A percentile compares a stretch with the other conserved stretches of the same genome.
phyloP scores from a whole-genome alignment of 2,113 vertebrate species.

The Todiramphus chloris region DNA sequence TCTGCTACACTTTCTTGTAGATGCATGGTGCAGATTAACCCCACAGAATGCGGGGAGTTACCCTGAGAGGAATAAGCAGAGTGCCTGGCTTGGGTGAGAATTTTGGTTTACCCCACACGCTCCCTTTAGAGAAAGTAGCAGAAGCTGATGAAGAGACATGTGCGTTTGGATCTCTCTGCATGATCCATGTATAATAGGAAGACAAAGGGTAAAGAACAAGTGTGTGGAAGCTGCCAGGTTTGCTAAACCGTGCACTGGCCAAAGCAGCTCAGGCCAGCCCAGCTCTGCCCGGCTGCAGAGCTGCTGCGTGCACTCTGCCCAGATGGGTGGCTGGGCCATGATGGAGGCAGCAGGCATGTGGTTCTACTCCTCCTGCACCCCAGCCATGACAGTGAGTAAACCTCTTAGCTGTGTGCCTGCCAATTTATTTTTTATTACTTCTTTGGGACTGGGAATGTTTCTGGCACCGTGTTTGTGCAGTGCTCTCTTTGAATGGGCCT shows the following conservation, averaged over 20 bases:
- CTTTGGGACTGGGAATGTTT: not conserved
- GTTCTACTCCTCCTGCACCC: not conserved
- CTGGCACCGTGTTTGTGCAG: not conserved
- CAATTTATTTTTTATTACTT: not conserved
- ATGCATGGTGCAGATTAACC: not conserved
- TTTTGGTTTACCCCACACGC: not conserved
- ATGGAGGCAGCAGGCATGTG: not conserved
- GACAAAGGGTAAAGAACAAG: not conserved
- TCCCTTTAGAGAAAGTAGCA: not conserved
- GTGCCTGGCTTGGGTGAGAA: not conserved
- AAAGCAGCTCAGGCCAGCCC: fast-evolving
- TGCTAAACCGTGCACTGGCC: not conserved
- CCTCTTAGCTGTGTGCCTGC: not conserved
- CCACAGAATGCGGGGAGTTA: not conserved
- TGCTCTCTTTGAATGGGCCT: not conserved
- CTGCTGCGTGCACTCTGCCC: not conserved
- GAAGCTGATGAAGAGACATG: not conserved
- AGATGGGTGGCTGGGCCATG: fast-evolving
- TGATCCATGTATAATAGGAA: not conserved
- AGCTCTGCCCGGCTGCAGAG: not conserved
- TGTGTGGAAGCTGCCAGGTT: not conserved
- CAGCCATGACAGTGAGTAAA: not conserved
- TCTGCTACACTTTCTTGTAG: not conserved
- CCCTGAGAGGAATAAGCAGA: not conserved
- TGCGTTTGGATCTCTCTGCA: not conserved